Evolutionary conservation across 2,888 invertebrate genomes (phyloP), one percentile per base, ranked within the genome.

Genomic region (Conus canariensis): DNA sequence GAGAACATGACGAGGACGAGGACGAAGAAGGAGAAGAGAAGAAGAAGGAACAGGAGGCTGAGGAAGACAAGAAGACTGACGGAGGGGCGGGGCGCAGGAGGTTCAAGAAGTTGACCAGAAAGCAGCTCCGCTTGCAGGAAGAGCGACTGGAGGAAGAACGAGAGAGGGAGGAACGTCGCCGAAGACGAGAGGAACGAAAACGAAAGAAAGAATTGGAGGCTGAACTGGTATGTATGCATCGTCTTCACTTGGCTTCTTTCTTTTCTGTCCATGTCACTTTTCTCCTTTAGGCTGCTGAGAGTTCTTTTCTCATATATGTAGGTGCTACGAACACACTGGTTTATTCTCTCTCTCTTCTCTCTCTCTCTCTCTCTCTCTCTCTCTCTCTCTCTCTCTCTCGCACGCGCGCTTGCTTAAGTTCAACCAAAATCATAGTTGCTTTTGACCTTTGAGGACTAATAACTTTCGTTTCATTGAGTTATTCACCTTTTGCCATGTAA

Each of bases 91-190:
- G 25, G n/a, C 9, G 14, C 0, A n/a, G 85, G 22, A 60, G 64
- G 30, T 59, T 25, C 25, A 85, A 85, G 60, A 60, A n/a, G 60
- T 25, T 85, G 85, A 60, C 85, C 60, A 85, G 64, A 25, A 85
- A 85, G 60, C 85, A 85, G 22, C 85, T 85, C 25, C 64, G 85
- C 19, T 25, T 60, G 64, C 60, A 60, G 25, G 30, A 85, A 22
- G 64, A 85, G 22, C n/a, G 60, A 5, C 64, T 85, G 56, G 85
- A 59, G 25, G 85, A 85, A 25, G 85, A 85, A 22, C n/a, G 7
- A 64, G 85, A 59, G 85, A 85, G 85, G 30, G 85, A 85, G 85
- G 85, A 85, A 25, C 60, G 60, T 0, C 85, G 85, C 5, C n/a
- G 19, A 64, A 60, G 64, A 85, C n/a, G 85, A n/a, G 85, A 85